Base-by-base conservation (phyloP, 2,797 vertebrate species). In the Pelochelys cantorii region DNA sequence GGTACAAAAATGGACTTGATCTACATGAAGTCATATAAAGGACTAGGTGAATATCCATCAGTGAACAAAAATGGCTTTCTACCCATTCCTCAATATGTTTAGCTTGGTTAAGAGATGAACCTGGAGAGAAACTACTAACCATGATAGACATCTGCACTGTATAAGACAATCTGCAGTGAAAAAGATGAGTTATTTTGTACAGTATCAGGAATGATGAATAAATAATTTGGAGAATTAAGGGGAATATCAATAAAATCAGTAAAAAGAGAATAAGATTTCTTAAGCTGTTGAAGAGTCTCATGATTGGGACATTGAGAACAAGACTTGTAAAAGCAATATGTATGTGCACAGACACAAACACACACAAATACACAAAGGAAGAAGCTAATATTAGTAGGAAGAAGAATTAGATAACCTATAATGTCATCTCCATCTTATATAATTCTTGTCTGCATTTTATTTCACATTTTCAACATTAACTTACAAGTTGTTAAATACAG, bases 401-500 rank as follows among this genome's bases (percentile, higher is more conserved):
- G 2, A 37, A 2, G 59, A n/a, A 93, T 55, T 81, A 54, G 10
- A 27, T 1, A 27, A 83, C 25, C 5, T 74, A 15, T 62, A 53
- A 65, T 92, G 89, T 62, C 48, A 81, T 83, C 29, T 48, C 14
- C 74, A 9, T 17, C 1, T 80, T 93, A 53, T n/a, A 15, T 74
- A 29, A 77, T 91, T 81, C 34, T 75, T 86, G 12, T 89, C 27
- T 94, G 25, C 31, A 53, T 90, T 92, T 88, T 81, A 52, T 93
- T 89, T 90, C 82, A 65, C 60, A 93, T 13, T 1, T 65, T 5
- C 4, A 74, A 18, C 2, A 79, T 92, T 85, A 84, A 87, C 93
- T 89, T 88, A 90, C 27, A 90, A 85, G 42, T 62, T 85, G 14
- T 81, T 90, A 94, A 93, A 87, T 88, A n/a, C 62, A 65, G 62